These are phyloP conservation scores for Phrynocephalus guinanensis DNA, from an alignment of 2,797 vertebrate species.

Conservation along the genomic window DNA sequence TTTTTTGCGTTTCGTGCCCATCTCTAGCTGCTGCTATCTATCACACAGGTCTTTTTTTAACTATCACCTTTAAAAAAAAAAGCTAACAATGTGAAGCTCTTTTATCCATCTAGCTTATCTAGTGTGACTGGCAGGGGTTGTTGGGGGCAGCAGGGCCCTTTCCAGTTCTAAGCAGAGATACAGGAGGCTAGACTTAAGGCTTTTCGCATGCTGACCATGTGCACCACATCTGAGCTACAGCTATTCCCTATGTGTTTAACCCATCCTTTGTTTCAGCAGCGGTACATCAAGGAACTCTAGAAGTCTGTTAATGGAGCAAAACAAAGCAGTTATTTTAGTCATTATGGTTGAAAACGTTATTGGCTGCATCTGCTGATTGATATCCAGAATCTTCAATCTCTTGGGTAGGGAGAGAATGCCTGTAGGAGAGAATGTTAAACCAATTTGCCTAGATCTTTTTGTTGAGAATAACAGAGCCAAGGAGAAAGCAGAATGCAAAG, in stretches of 20 bases:
- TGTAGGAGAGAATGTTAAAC: slow-evolving; percentile 59
- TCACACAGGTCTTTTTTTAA: neutral
- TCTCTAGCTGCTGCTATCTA: neutral
- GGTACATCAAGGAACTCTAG: slow-evolving; percentile 39
- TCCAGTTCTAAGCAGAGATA: neutral
- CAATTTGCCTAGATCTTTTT: slow-evolving; percentile 69
- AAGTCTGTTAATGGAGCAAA: slow-evolving; percentile 58
- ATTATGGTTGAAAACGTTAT: slow-evolving; percentile 66
- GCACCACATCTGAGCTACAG: no score
- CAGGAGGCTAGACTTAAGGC: neutral
- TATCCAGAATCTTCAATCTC: slow-evolving; percentile 61
- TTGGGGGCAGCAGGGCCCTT: neutral
- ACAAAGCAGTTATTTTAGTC: slow-evolving; percentile 66
- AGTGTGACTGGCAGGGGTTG: neutral
- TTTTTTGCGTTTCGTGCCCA: no score
- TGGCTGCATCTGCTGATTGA: slow-evolving; percentile 67
- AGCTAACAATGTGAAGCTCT: neutral
- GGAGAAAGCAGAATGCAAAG: slow-evolving; percentile 67
- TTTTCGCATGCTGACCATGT: neutral
- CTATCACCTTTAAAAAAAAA: slow-evolving; percentile 5
- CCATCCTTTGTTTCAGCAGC: slow-evolving; percentile 36
- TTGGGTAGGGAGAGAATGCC: slow-evolving; percentile 43
- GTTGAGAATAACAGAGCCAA: slow-evolving; percentile 66
- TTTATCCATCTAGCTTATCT: neutral
- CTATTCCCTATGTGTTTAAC: slow-evolving; percentile 16